phyloP scores from a whole-genome alignment of 2,888 invertebrate species.

The Aphrophora alni region DNA sequence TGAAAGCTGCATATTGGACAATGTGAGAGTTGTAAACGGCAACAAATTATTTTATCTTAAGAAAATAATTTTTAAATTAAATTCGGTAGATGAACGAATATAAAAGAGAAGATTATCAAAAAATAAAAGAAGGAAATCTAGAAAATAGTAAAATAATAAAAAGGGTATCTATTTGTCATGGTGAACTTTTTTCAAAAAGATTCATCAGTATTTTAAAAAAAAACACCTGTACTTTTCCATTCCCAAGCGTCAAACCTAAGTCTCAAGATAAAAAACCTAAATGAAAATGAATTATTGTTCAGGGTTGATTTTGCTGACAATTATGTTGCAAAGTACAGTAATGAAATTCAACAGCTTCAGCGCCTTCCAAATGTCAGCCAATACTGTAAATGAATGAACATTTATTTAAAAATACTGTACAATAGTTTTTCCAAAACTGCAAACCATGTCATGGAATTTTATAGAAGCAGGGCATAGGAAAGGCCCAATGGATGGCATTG shows the following conservation, averaged over 20 bases:
- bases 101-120: conserved; percentile 11
- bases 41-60: not conserved
- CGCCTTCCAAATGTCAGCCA: not conserved
- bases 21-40: not conserved
- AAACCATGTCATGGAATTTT: conserved; percentile 10
- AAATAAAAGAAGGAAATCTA: too few relatives aligned
- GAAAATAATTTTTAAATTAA: not conserved
- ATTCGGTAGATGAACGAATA: not conserved
- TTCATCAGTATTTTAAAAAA: not conserved
- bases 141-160: not conserved
- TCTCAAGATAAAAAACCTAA: not conserved
- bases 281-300: not conserved
- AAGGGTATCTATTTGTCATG: not conserved
- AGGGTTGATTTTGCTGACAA: conserved; percentile 16
- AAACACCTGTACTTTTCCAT: not conserved
- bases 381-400: not conserved
- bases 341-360: not conserved
- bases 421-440: not conserved
- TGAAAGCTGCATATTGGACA: not conserved
- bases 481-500: not conserved
- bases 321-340: not conserved
- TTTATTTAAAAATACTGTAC: too few relatives aligned
- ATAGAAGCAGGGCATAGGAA: conserved; percentile 15
- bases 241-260: not conserved
- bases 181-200: too few relatives aligned